Evolutionary conservation across 2,113 vertebrate genomes (phyloP).

Genomic region (Heterocephalus glaber): DNA sequence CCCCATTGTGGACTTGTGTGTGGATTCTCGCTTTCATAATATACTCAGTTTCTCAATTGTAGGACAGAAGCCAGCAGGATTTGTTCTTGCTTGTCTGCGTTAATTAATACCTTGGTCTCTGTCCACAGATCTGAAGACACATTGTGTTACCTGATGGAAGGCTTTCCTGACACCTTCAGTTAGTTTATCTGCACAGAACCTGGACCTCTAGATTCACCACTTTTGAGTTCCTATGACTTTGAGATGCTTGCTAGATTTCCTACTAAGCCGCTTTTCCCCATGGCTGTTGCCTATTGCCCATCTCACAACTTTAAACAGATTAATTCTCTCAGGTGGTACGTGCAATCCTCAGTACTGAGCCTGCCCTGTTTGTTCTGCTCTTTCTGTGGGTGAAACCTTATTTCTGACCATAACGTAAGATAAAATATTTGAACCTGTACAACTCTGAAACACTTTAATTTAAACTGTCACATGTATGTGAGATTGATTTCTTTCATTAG

Average conservation of each 20-base stretch:
- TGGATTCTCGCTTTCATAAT: not conserved
- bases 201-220: not conserved
- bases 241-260: not conserved
- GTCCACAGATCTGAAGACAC: not conserved
- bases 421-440: not conserved
- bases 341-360: not conserved
- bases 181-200: not conserved
- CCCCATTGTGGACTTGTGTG: not conserved
- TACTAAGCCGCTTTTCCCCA: not conserved
- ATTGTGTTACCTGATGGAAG: not conserved
- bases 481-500: not conserved
- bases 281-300: not conserved
- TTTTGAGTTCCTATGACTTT: not conserved
- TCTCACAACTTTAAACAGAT: not conserved
- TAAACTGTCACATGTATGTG: not conserved
- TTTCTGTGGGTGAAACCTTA: not conserved
- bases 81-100: not conserved
- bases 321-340: not conserved
- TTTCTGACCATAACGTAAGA: not conserved
- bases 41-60: not conserved
- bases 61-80: not conserved
- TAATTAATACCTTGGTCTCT: too few species aligned
- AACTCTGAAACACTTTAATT: constrained; percentile 21
- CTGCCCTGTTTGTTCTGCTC: not conserved
- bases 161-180: not conserved